These are phyloP conservation scores for Mimumesa dahlbomi DNA, from an alignment of 2,888 invertebrate species.

Conservation along the genomic window DNA sequence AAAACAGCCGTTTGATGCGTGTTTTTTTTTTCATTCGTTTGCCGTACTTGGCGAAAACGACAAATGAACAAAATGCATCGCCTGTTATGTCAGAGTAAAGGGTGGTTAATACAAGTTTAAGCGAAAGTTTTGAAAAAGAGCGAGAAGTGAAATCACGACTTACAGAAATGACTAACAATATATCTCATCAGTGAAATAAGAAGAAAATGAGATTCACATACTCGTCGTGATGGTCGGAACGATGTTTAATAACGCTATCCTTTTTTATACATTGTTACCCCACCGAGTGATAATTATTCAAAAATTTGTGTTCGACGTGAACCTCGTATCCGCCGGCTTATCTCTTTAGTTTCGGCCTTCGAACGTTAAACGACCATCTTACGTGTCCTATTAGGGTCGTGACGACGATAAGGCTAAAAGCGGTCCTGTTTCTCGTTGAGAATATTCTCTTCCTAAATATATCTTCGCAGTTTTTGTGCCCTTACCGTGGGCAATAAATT, in stretches of 20 bases:
- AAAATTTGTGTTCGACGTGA: slow-evolving; percentile 45
- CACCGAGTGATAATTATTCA: slow-evolving; percentile 54
- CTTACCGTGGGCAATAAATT: slow-evolving; percentile 36
- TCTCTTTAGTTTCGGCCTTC: slow-evolving; percentile 40
- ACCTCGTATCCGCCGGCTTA: slow-evolving; percentile 36
- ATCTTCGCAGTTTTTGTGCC: slow-evolving; percentile 50
- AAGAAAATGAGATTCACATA: slow-evolving; percentile 9
- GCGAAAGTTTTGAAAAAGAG: no score
- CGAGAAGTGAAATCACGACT: no score
- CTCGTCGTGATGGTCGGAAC: slow-evolving; percentile 15
- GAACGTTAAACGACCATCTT: slow-evolving; percentile 45
- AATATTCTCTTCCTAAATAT: slow-evolving; percentile 34
- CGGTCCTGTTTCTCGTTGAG: slow-evolving; percentile 50
- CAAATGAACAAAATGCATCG: no score
- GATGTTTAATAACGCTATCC: slow-evolving; percentile 17
- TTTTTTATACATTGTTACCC: not conserved
- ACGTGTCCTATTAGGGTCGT: slow-evolving; percentile 55
- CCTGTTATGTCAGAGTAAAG: no score
- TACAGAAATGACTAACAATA: no score
- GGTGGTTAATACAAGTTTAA: no score
- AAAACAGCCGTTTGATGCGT: no score
- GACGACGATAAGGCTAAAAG: slow-evolving; percentile 60
- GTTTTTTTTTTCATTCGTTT: no score
- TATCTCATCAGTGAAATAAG: no score
- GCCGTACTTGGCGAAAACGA: no score